Percentiles rank a stretch among this genome's conserved stretches.
These are phyloP conservation scores for Falcunculus frontatus DNA, from an alignment of 2,113 vertebrate genomes.

Conservation along the genomic window DNA sequence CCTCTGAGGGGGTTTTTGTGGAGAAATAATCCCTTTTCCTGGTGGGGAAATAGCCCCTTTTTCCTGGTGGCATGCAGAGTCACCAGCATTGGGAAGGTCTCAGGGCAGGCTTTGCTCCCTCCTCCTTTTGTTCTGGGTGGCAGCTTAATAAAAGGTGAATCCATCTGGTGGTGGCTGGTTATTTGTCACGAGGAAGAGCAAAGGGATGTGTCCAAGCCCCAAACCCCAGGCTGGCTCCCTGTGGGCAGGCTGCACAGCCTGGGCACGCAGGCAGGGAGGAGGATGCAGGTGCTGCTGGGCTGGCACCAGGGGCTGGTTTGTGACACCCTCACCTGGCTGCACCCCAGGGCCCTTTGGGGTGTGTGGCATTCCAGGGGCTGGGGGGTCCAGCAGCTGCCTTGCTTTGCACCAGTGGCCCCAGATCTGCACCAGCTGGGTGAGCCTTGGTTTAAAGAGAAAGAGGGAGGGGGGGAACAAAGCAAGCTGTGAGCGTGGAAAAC, in stretches of 20 bases:
- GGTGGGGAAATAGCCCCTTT: neutral
- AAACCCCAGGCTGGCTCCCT: neutral
- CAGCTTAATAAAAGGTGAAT: constrained; percentile 49
- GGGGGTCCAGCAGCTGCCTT: neutral
- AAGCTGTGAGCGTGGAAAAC: neutral
- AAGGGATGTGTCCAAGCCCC: neutral
- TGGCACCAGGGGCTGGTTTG: neutral
- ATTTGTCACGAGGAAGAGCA: neutral
- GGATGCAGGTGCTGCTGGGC: neutral
- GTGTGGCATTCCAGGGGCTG: neutral
- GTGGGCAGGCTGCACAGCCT: neutral
- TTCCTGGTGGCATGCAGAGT: neutral
- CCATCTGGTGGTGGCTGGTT: neutral
- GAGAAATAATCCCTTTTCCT: neutral
- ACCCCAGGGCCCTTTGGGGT: neutral
- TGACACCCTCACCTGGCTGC: neutral
- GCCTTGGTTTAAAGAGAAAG: neutral
- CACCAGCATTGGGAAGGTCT: neutral
- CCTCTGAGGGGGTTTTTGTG: neutral
- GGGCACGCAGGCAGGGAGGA: neutral
- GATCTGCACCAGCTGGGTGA: neutral
- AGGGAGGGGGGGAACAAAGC: neutral
- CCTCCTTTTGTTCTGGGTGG: neutral
- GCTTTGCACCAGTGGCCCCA: neutral
- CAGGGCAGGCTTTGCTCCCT: neutral